Conservation (phyloP, 1,140 invertebrate species). For the Oscheius sp. region DNA sequence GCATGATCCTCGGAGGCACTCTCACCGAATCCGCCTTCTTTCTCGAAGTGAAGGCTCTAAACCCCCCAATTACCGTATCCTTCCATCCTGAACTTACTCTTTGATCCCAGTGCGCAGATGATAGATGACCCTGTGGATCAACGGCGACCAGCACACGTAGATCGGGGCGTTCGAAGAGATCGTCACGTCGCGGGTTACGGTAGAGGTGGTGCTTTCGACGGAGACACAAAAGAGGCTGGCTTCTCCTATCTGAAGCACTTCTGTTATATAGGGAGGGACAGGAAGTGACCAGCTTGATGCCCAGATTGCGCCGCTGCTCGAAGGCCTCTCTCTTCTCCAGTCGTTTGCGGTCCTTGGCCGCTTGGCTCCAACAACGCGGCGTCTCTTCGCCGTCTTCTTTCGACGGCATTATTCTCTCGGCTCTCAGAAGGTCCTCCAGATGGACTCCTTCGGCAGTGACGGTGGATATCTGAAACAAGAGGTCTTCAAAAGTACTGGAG, state of each 20-base stretch:
- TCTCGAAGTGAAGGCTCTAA: not conserved
- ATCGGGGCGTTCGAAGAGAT: not conserved
- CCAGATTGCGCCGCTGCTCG: not conserved
- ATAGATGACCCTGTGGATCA: constrained; percentile 7
- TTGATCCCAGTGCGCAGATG: not conserved
- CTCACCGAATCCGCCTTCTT: not conserved
- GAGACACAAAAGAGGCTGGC: not conserved
- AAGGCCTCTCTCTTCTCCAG: not conserved
- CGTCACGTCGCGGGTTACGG: not conserved
- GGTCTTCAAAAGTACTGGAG: not conserved
- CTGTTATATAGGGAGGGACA: not conserved
- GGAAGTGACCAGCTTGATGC: not conserved
- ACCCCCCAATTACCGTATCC: not conserved
- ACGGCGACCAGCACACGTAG: constrained; percentile 19
- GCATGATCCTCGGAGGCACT: not conserved
- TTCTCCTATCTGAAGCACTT: not conserved
- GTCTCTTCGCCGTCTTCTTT: not conserved
- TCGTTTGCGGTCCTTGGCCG: not conserved
- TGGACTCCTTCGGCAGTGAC: not conserved
- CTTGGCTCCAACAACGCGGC: constrained; percentile 4
- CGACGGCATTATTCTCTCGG: not conserved
- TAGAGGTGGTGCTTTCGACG: not conserved
- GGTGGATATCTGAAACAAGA: not conserved
- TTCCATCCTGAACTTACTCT: not conserved
- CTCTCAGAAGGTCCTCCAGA: not conserved